A percentile compares a stretch with the other conserved stretches of the same genome.
phyloP scores from a whole-genome alignment of 2,797 vertebrate species.

The Pitangus sulphuratus region DNA sequence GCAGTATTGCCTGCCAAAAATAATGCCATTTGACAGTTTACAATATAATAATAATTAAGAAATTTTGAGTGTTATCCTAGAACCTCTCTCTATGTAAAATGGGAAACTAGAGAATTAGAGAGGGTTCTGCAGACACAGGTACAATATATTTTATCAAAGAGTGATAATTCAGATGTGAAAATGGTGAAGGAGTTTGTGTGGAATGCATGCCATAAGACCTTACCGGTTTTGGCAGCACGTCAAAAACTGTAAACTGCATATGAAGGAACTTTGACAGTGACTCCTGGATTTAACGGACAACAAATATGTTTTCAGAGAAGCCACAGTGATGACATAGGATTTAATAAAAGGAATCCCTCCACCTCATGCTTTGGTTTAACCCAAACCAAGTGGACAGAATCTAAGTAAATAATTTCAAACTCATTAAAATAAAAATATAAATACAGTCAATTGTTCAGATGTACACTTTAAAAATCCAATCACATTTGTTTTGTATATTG shows the following conservation, averaged over 20 bases:
- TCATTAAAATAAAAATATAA: not conserved
- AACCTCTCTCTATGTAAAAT: not conserved
- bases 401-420: not conserved
- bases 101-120: not conserved
- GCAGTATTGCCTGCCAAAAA: not conserved
- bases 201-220: not conserved
- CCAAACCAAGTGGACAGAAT: not conserved
- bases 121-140: not conserved
- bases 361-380: not conserved
- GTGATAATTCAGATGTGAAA: not conserved
- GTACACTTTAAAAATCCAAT: not conserved
- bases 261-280: not conserved
- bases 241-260: not conserved
- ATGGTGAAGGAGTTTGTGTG: not conserved
- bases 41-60: not conserved
- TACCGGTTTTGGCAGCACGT: not conserved
- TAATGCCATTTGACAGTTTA: not conserved
- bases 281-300: not conserved
- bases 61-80: not conserved
- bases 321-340: not conserved
- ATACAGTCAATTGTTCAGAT: not conserved
- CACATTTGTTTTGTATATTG: not conserved
- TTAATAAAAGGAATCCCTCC: not conserved
- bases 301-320: not conserved
- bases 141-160: not conserved